Percentiles rank a stretch among this genome's conserved stretches.
phyloP scores from a whole-genome alignment of 1,140 invertebrate genomes.

The Panulirus ornatus region DNA sequence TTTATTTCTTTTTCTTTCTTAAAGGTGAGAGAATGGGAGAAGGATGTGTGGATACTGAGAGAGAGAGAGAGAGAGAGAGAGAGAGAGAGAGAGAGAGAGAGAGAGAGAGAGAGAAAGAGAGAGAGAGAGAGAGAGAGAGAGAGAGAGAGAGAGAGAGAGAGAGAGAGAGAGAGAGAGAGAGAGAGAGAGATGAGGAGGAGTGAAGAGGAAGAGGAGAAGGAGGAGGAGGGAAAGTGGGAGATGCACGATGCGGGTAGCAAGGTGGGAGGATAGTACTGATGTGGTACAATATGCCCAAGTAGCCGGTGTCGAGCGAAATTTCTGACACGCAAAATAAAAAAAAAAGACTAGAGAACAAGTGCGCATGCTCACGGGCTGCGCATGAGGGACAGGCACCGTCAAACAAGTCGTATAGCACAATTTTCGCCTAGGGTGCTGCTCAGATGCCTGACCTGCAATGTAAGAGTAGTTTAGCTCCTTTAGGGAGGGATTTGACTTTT shows the following conservation, averaged over 20 bases:
- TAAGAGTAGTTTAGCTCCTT: too few relatives aligned
- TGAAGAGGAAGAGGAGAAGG: neutral
- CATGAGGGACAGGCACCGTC: too few relatives aligned
- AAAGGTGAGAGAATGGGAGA: neutral
- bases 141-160: conserved; percentile 6
- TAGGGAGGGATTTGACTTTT: too few relatives aligned
- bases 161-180: neutral
- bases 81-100: conserved; percentile 24
- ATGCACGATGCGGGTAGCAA: neutral
- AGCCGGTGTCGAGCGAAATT: too few relatives aligned
- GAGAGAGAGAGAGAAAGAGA: conserved; percentile 36
- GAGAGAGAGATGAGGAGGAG: neutral
- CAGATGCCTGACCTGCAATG: too few relatives aligned
- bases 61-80: conserved; percentile 26
- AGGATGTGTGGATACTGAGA: neutral
- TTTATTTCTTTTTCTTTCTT: too few relatives aligned
- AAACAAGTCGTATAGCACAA: too few relatives aligned
- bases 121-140: conserved; percentile 26
- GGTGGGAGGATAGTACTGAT: too few relatives aligned
- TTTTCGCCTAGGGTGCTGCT: too few relatives aligned
- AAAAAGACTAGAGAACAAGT: neutral
- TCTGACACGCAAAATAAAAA: neutral
- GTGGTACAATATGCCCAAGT: too few relatives aligned
- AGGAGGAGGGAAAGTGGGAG: neutral
- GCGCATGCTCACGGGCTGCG: too few relatives aligned